These are phyloP conservation scores for Loris lydekkerianus DNA, from an alignment of 2,797 vertebrate genomes.

Conservation along the genomic window DNA sequence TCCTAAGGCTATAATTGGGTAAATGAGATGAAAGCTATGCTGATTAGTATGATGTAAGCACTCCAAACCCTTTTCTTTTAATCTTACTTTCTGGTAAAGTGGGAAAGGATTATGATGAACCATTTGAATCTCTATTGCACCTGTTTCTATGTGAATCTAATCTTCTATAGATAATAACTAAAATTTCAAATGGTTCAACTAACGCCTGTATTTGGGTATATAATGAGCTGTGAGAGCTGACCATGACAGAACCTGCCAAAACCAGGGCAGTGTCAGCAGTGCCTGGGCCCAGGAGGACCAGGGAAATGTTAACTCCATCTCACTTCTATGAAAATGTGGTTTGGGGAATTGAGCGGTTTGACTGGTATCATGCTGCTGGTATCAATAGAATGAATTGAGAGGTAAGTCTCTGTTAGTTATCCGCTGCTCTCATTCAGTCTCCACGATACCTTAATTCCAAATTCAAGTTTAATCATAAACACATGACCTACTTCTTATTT, in stretches of 20 bases:
- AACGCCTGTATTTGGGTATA: neutral
- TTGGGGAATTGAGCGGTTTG: neutral
- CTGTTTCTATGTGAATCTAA: neutral
- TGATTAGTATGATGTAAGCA: no score
- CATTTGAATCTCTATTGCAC: neutral
- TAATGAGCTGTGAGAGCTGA: neutral
- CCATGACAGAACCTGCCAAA: neutral
- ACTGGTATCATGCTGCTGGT: conserved; percentile 61
- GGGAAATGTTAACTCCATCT: neutral
- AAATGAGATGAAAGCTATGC: no score
- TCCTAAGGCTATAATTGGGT: no score
- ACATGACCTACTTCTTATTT: conserved; percentile 73
- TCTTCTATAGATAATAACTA: neutral
- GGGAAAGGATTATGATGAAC: neutral
- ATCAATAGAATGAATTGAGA: conserved; percentile 67
- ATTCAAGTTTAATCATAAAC: conserved; percentile 82
- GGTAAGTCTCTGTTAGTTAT: conserved; percentile 82
- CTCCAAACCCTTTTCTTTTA: neutral
- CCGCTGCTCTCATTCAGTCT: conserved; percentile 75
- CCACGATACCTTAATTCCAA: conserved; percentile 79
- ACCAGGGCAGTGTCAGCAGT: neutral
- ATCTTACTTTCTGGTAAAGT: neutral
- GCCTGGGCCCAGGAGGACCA: neutral
- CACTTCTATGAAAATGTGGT: neutral
- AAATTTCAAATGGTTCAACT: neutral